Evolutionary conservation across 2,113 vertebrate genomes (phyloP).

Genomic region (Centrocercus urophasianus): DNA sequence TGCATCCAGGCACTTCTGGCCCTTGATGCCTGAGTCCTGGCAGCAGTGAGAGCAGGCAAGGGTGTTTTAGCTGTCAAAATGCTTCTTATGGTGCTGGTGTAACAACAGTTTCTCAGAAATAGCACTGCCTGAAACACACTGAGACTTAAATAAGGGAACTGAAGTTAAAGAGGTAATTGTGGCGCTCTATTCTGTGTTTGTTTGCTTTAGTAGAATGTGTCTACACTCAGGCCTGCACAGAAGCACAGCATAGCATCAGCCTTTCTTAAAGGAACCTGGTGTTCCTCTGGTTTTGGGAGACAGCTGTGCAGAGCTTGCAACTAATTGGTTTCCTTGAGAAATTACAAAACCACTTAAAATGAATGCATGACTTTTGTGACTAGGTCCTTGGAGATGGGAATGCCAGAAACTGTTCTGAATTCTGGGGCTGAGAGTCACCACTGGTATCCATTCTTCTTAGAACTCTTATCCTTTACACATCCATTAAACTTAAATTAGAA

Average conservation of each 20-base stretch:
- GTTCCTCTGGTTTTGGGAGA: not conserved
- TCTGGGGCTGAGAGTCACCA: not conserved
- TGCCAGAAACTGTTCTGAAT: slow-evolving; percentile 31
- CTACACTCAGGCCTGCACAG: not conserved
- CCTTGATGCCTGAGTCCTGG: not conserved
- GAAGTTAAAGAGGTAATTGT: not conserved
- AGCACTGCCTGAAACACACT: not conserved
- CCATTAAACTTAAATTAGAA: not conserved
- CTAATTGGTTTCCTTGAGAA: not conserved
- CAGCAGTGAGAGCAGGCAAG: not conserved
- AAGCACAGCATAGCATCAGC: not conserved
- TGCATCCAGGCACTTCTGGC: not conserved
- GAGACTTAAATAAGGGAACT: not conserved
- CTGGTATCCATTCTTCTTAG: slow-evolving; percentile 18
- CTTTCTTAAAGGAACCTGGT: not conserved
- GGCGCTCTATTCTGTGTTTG: not conserved
- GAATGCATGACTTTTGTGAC: not conserved
- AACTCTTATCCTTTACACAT: not conserved
- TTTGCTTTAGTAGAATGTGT: not conserved
- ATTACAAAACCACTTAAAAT: not conserved
- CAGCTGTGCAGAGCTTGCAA: not conserved
- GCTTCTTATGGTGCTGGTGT: not conserved
- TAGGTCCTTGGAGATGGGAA: slow-evolving; percentile 24
- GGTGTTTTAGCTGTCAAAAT: not conserved
- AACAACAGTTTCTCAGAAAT: not conserved